A percentile compares a stretch with the other conserved stretches of the same genome.
These are phyloP conservation scores for Drosophila limbata DNA, from an alignment of 2,888 invertebrate species.

Conservation along the genomic window DNA sequence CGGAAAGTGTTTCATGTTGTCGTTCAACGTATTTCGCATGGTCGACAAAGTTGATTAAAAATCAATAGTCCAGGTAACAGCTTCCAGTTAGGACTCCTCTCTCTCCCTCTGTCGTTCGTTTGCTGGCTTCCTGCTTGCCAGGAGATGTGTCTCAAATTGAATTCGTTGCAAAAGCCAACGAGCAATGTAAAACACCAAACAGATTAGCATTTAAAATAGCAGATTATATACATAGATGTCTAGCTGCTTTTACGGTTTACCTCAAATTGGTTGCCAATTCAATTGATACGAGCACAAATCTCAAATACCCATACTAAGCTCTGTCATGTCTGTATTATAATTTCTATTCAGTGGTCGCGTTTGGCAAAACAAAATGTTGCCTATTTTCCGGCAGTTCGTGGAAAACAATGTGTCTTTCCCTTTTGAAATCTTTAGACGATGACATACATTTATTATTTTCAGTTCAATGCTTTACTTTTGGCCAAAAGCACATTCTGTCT, in stretches of 20 bases:
- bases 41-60: slow-evolving; percentile 71
- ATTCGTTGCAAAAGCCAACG: slow-evolving; percentile 45
- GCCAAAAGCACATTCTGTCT: slow-evolving; percentile 12
- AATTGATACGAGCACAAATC: slow-evolving; percentile 9
- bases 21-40: slow-evolving; percentile 33
- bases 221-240: slow-evolving; percentile 4
- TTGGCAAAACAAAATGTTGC: slow-evolving; percentile 41
- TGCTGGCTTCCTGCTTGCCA: slow-evolving; percentile 12
- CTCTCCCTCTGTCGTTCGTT: background rate
- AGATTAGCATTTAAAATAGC: slow-evolving; percentile 76
- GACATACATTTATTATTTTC: slow-evolving; percentile 45
- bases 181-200: slow-evolving; percentile 49
- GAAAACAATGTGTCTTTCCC: background rate
- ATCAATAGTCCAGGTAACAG: slow-evolving; percentile 62
- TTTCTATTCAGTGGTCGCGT: slow-evolving; percentile 43
- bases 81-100: background rate
- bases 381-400: slow-evolving; percentile 41
- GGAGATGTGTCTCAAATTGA: slow-evolving; percentile 49
- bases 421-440: slow-evolving; percentile 4
- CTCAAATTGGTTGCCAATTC: slow-evolving; percentile 13
- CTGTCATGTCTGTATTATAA: slow-evolving; percentile 41
- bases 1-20: slow-evolving; percentile 79
- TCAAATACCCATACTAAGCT: background rate
- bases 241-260: slow-evolving; percentile 13
- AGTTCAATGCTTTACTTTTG: slow-evolving; percentile 42